Evolutionary conservation across 2,113 vertebrate genomes (phyloP), one percentile per base, ranked within the genome.

Genomic region (Peromyscus polionotus): DNA sequence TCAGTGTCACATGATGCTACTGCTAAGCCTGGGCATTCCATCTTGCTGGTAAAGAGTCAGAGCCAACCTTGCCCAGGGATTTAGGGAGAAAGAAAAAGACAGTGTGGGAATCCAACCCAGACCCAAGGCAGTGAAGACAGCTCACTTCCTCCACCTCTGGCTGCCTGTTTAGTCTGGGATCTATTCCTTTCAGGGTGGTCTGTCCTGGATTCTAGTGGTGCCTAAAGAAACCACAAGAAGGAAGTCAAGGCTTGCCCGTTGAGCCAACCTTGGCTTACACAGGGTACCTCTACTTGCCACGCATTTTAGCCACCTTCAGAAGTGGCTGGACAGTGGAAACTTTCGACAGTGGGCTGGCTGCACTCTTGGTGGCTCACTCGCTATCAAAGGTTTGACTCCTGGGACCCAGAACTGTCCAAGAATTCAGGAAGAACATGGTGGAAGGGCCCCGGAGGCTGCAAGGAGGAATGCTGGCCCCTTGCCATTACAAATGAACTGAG

Each of bases 271-370:
- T 75, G 93, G 96, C 94, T 88, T 94, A 39, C 48, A 33, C 61
- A 63, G 24, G 61, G 11, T 81, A 88, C 85, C 88, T 91, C 13
- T 0, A 51, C 31, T 42, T 51, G 42, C 79, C 3, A 33, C 90
- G 81, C 48, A 31, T 76, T 85, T 48, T 87, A 94, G 95, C 61
- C 85, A 86, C 92, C 42, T 93, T 95, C 84, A 73, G 80, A 88
- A 48, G 51, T 84, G 80, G 92, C 79, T 80, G 93, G 57, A 61
- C 31, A 65, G 48, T 39, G 59, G 48, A 48, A 83, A 89, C 45
- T 59, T 63, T 76, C 80, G 77, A 94, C 63, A 86, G 88, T 61
- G 39, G 68, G 86, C 54, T 75, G 80, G 85, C 36, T 0, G 42
- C 7, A 59, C 75, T 95, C 84, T 95, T 59, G 36, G 95, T 79